Conservation (phyloP, 2,113 vertebrate species). For the Bufo gargarizans region DNA sequence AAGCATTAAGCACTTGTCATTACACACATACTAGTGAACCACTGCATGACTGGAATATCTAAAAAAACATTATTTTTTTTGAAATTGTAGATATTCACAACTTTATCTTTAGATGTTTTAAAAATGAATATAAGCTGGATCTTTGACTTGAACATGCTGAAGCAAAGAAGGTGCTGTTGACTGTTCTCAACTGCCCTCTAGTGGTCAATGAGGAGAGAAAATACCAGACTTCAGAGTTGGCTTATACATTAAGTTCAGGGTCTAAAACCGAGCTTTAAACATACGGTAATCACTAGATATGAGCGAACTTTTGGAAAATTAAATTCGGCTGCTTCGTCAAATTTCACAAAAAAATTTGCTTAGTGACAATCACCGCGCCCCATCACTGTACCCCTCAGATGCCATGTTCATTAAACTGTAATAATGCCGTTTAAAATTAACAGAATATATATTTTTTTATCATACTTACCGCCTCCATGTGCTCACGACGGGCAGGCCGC, state of each 20-base stretch:
- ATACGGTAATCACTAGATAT: neutral
- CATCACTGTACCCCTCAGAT: too few species aligned
- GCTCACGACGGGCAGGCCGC: too few species aligned
- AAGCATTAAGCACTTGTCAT: conserved; percentile 21
- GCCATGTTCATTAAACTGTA: too few species aligned
- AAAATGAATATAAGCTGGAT: neutral
- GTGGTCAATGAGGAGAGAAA: neutral
- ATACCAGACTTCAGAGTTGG: neutral
- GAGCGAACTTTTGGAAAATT: too few species aligned
- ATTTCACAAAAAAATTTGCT: too few species aligned
- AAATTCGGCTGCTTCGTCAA: too few species aligned
- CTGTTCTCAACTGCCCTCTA: conserved; percentile 48
- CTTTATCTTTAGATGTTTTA: neutral
- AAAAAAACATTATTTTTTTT: neutral
- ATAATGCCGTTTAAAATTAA: too few species aligned
- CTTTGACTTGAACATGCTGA: neutral
- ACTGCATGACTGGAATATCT: neutral
- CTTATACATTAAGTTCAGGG: neutral
- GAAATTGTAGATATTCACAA: neutral
- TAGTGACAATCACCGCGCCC: too few species aligned
- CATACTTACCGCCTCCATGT: too few species aligned
- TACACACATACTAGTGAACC: neutral
- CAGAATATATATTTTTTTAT: too few species aligned
- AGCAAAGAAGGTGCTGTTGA: neutral
- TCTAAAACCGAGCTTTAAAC: too few species aligned